A percentile compares a stretch with the other conserved stretches of the same genome.
Conservation (phyloP, 2,113 vertebrate species). For the Notothenia rossii region DNA sequence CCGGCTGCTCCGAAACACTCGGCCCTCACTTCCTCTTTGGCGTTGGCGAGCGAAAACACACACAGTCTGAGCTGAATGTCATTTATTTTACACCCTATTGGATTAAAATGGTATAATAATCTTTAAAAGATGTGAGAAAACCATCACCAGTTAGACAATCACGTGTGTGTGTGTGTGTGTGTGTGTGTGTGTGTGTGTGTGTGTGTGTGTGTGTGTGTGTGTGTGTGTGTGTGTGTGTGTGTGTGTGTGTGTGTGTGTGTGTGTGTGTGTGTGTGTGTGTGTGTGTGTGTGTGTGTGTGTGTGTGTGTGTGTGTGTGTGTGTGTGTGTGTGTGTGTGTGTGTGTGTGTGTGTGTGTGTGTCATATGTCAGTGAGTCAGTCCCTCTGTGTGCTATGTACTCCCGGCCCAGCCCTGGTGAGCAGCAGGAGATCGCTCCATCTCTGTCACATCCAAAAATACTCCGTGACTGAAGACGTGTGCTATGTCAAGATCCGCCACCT, state of each 20-base stretch:
- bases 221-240: no score
- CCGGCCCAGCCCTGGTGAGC: slow-evolving; percentile 34
- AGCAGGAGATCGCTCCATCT: slow-evolving; percentile 52
- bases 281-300: no score
- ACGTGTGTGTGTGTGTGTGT: not conserved
- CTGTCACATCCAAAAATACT: slow-evolving; percentile 81
- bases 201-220: no score
- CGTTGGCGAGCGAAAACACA: not conserved
- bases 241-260: no score
- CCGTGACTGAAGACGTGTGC: slow-evolving; percentile 69
- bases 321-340: slow-evolving; percentile 16
- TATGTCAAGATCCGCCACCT: slow-evolving; percentile 71
- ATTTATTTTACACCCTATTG: not conserved
- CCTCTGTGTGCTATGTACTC: slow-evolving; percentile 11
- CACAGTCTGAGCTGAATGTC: not conserved
- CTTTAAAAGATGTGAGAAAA: not conserved
- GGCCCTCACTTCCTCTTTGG: slow-evolving; percentile 66
- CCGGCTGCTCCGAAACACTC: slow-evolving; percentile 10
- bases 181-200: no score
- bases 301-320: slow-evolving; percentile 20
- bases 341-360: slow-evolving; percentile 20
- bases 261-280: no score
- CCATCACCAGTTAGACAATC: not conserved
- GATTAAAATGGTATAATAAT: not conserved
- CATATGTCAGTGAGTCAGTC: slow-evolving; percentile 22